These are phyloP conservation scores for Clarias magur DNA, from an alignment of 2,113 vertebrate species.

Conservation along the genomic window DNA sequence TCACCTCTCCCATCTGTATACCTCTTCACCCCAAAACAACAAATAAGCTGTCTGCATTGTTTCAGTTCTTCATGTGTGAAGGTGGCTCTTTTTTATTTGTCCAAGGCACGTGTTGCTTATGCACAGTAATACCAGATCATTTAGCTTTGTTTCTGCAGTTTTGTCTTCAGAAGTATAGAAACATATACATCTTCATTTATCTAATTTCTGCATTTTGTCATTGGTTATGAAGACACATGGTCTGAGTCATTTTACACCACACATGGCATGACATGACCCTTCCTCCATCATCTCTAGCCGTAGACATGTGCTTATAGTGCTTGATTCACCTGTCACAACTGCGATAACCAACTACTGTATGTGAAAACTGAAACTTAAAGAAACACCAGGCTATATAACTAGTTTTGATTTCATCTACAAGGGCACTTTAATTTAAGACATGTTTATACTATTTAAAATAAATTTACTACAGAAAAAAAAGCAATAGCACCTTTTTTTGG, in stretches of 20 bases:
- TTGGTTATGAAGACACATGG: slow-evolving; percentile 53
- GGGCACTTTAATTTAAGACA: not conserved
- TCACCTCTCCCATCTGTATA: slow-evolving; percentile 32
- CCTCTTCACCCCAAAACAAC: slow-evolving; percentile 41
- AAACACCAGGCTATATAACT: not conserved
- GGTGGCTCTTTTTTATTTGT: slow-evolving; percentile 24
- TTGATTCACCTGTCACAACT: not conserved
- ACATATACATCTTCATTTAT: slow-evolving; percentile 69
- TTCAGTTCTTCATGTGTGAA: slow-evolving; percentile 48
- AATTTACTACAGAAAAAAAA: not conserved
- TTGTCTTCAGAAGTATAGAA: slow-evolving; percentile 51
- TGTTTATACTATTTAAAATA: not conserved
- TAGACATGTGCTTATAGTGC: slow-evolving; percentile 3
- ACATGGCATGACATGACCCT: not conserved
- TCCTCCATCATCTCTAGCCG: not conserved
- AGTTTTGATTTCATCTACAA: slow-evolving; percentile 18
- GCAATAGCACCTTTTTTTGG: not conserved
- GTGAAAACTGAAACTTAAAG: not conserved
- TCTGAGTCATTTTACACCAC: not conserved
- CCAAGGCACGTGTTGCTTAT: not conserved
- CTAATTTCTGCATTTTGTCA: slow-evolving; percentile 62
- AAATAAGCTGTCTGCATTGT: slow-evolving; percentile 67
- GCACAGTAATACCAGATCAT: not conserved
- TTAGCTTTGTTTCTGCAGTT: slow-evolving; percentile 60
- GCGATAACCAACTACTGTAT: not conserved